Percentiles rank a stretch among this genome's conserved stretches.
phyloP scores from a whole-genome alignment of 2,797 vertebrate genomes.

The Chelon labrosus region DNA sequence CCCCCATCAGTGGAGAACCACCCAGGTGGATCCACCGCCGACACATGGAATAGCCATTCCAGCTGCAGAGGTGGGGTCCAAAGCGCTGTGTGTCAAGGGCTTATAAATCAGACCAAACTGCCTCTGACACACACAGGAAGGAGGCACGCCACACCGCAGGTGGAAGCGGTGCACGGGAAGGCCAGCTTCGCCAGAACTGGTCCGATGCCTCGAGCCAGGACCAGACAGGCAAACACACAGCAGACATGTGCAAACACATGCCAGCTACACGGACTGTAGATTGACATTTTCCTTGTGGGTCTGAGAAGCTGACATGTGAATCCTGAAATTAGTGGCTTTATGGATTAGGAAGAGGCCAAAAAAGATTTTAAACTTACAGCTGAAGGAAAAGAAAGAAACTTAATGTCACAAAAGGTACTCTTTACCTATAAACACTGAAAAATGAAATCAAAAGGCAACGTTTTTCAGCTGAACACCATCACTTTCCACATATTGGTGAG shows the following conservation, averaged over 20 bases:
- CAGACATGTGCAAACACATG: slow-evolving; percentile 61
- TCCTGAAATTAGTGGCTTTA: slow-evolving; percentile 39
- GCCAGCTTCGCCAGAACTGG: slow-evolving; percentile 67
- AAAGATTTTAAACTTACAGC: slow-evolving; percentile 28
- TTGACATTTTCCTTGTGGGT: slow-evolving; percentile 48
- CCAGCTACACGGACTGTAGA: slow-evolving; percentile 39
- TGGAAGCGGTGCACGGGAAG: slow-evolving; percentile 67
- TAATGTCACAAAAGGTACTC: slow-evolving; percentile 18
- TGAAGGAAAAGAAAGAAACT: slow-evolving; percentile 1
- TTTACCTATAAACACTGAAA: slow-evolving; percentile 1
- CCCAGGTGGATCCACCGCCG: slow-evolving; percentile 82
- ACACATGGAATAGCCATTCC: slow-evolving; percentile 86
- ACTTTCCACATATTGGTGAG: slow-evolving; percentile 42
- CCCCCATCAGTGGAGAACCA: slow-evolving; percentile 83
- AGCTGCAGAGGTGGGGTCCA: slow-evolving; percentile 78
- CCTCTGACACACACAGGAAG: slow-evolving; percentile 83
- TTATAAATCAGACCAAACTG: slow-evolving; percentile 84
- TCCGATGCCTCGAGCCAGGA: slow-evolving; percentile 53
- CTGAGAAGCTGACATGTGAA: slow-evolving; percentile 41
- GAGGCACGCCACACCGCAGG: slow-evolving; percentile 76
- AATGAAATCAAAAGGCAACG: slow-evolving; percentile 41
- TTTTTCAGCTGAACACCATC: slow-evolving; percentile 41
- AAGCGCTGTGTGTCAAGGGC: slow-evolving; percentile 73
- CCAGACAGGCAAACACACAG: slow-evolving; percentile 54
- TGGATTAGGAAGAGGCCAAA: slow-evolving; percentile 35